A percentile compares a stretch with the other conserved stretches of the same genome.
These are phyloP conservation scores for Euglossa dilemma DNA, from an alignment of 1,140 invertebrate genomes.

Conservation along the genomic window DNA sequence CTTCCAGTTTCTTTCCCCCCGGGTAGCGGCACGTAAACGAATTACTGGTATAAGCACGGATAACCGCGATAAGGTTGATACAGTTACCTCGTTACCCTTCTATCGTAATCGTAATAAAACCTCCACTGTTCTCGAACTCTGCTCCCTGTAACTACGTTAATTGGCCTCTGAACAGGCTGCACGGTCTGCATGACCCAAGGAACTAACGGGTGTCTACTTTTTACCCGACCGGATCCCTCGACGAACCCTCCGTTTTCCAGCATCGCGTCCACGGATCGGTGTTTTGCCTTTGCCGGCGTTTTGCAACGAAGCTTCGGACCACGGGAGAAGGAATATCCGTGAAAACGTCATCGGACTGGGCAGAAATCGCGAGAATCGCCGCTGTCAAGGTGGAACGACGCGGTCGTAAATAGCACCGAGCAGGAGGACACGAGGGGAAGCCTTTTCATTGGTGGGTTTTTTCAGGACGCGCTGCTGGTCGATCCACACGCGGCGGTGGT, in stretches of 20 bases:
- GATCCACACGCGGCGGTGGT: slow-evolving; percentile 33
- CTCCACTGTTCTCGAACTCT: slow-evolving; percentile 58
- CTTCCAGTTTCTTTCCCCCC: neutral
- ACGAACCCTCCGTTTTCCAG: neutral
- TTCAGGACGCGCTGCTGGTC: slow-evolving; percentile 37
- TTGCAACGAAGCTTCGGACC: too few species aligned
- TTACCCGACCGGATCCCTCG: neutral
- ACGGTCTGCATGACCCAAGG: slow-evolving; percentile 46
- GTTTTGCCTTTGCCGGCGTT: neutral
- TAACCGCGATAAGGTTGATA: slow-evolving; percentile 62
- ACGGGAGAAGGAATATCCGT: neutral
- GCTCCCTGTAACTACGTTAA: slow-evolving; percentile 68
- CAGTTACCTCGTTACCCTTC: slow-evolving; percentile 67
- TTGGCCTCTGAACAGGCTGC: slow-evolving; percentile 61
- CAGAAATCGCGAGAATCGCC: slow-evolving; percentile 11
- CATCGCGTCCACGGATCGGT: too few species aligned
- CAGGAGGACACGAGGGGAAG: slow-evolving; percentile 13
- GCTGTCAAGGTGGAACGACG: slow-evolving; percentile 12
- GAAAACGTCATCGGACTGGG: neutral
- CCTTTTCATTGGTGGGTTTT: slow-evolving; percentile 41
- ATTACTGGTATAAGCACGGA: slow-evolving; percentile 46
- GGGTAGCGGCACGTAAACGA: slow-evolving; percentile 27
- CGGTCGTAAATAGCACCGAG: slow-evolving; percentile 17
- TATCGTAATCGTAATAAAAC: slow-evolving; percentile 69
- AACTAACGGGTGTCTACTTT: slow-evolving; percentile 61